Base-by-base conservation (phyloP, 2,113 vertebrate species). In the Casuarius casuarius region DNA sequence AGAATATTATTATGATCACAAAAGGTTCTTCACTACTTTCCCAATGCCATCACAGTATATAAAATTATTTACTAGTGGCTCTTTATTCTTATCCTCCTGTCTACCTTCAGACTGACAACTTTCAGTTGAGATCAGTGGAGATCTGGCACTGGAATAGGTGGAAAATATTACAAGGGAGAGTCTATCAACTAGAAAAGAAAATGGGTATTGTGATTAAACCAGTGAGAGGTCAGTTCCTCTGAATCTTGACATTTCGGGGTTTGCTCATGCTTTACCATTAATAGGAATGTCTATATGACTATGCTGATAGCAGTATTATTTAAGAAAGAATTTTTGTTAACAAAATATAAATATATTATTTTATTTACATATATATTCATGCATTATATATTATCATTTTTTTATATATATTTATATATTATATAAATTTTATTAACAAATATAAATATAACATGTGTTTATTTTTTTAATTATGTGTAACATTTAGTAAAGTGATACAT, bases 391-490 rank as follows among this genome's bases (percentile, higher is more conserved):
- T 38, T 38, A 38, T 38, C 8, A 38, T 38, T n/a, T n/a, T n/a
- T n/a, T n/a, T n/a, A n/a, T 38, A 38, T 38, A 38, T 38, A 38
- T 38, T 38, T 38, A 38, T 38, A 38, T 38, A 38, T 38, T 38
- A 38, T 8, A 38, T 38, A 38, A 38, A 38, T 96, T 96, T 97
- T 95, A 93, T 35, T 93, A 79, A 20, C 56, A 85, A 90, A 67
- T 92, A 88, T 70, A 88, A 94, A 92, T 87, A 95, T 72, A 97
- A 26, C 93, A 94, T 97, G 86, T 94, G 83, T 95, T 96, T 62
- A 82, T 95, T 92, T 97, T 97, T 98, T 97, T 83, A 97, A 97
- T 98, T 97, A 97, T 2, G 48, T 89, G 80, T 92, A 92, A 85
- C 59, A 79, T 96, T 97, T 94, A 96, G 94, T 95, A 90, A 98